Base-by-base conservation (phyloP, 2,113 vertebrate genomes). In the Dipodomys ordii region DNA sequence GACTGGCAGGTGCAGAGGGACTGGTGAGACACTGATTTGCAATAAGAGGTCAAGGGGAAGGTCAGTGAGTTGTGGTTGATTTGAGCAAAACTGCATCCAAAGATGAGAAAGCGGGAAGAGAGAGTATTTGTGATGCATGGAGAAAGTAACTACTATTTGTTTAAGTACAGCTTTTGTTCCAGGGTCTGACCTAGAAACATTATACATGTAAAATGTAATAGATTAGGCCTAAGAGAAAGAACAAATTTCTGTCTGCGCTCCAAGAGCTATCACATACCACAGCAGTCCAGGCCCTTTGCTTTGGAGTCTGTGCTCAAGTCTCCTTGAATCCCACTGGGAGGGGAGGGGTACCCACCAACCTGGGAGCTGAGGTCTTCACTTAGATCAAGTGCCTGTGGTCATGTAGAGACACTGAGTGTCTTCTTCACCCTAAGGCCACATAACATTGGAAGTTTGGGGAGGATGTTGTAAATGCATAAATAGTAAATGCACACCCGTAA, bases 1-100 rank as follows among this genome's bases (percentile, higher is more conserved):
- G 16, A 22, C 62, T 62, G 28, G 2, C 9, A 8, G 27, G 8
- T 22, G 23, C 2, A 60, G 13, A 9, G 12, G 13, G 60, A 0
- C 27, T 3, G 77, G 32, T 27, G 53, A 81, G 12, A 16, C 12
- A 11, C 7, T 32, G 12, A 25, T 15, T 2, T 4, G 16, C 6
- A 1, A 22, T 68, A 28, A 7, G 35, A 19, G 68, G 46, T 23
- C 2, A 3, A 5, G 19, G 32, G 5, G 23, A 57, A 32, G 27
- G 25, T 3, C 12, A 72, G 15, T 12, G 25, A 16, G 57, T 0
- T 22, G 0, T 3, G n/a, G 68, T 27, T 15, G 2, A 25, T n/a
- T 20, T 32, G 35, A 53, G 32, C 32, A 20, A 23, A 35, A 2
- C 3, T 28, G 1, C 30, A 1, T 1, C n/a, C 46, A 83, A 28